Evolutionary conservation across 64 coral and sea anemone species (phyloP).

Genomic region (Pocillopora verrucosa): DNA sequence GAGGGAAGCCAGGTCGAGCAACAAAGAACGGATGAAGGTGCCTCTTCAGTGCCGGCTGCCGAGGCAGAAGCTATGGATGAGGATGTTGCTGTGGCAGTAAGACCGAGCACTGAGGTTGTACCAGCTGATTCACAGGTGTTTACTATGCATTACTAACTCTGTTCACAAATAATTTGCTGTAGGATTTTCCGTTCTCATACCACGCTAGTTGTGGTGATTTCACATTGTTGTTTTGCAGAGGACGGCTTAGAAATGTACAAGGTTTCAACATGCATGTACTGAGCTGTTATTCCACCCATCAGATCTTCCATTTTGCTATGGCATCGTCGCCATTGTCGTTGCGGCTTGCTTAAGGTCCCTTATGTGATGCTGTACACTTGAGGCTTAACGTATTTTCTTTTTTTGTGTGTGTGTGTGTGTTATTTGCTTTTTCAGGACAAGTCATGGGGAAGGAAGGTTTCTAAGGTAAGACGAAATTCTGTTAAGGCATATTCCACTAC

Average conservation of each 20-base stretch:
- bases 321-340: background rate
- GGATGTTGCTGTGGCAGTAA: slow-evolving; percentile 32
- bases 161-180: too few relatives aligned
- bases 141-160: background rate
- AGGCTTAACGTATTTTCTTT: background rate
- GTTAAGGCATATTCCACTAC: too few relatives aligned
- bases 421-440: background rate
- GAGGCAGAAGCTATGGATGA: background rate
- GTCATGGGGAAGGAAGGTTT: slow-evolving; percentile 72
- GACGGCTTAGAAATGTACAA: too few relatives aligned
- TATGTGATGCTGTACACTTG: background rate
- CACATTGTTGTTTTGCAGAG: too few relatives aligned
- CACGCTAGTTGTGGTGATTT: too few relatives aligned
- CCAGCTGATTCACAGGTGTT: slow-evolving; percentile 4
- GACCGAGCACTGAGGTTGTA: slow-evolving; percentile 33
- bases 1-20: slow-evolving; percentile 5
- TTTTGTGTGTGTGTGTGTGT: background rate
- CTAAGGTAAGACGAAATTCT: slow-evolving; percentile 48
- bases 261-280: too few relatives aligned
- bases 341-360: background rate
- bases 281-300: too few relatives aligned
- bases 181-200: too few relatives aligned
- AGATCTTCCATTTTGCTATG: background rate
- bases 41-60: background rate
- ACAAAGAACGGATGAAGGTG: slow-evolving; percentile 14